Percentiles rank a stretch among this genome's conserved stretches.
Conservation (phyloP, 2,113 vertebrate species). For the human (Homo sapiens) region GRCh38 chr5:124471001-124471500, state of each 20-base stretch:
- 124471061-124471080: background rate
- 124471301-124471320: too few relatives aligned
- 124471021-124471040: background rate
- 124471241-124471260: conserved; percentile 22
- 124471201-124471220: background rate
- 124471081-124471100: background rate
- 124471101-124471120: background rate
- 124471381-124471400: too few relatives aligned
- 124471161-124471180: background rate
- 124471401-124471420: too few relatives aligned
- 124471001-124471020: background rate
- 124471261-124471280: too few relatives aligned
- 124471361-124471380: too few relatives aligned
- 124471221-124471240: background rate
- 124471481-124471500: too few relatives aligned
- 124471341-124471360: too few relatives aligned
- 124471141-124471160: background rate
- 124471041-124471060: background rate
- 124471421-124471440: too few relatives aligned
- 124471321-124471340: too few relatives aligned
- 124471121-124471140: background rate
- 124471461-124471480: too few relatives aligned
- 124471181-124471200: background rate
- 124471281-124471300: too few relatives aligned
- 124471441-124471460: too few relatives aligned